A percentile compares a stretch with the other conserved stretches of the same genome.
These are phyloP conservation scores for Oophaga pumilio DNA, from an alignment of 2,113 vertebrate species.

Conservation along the genomic window DNA sequence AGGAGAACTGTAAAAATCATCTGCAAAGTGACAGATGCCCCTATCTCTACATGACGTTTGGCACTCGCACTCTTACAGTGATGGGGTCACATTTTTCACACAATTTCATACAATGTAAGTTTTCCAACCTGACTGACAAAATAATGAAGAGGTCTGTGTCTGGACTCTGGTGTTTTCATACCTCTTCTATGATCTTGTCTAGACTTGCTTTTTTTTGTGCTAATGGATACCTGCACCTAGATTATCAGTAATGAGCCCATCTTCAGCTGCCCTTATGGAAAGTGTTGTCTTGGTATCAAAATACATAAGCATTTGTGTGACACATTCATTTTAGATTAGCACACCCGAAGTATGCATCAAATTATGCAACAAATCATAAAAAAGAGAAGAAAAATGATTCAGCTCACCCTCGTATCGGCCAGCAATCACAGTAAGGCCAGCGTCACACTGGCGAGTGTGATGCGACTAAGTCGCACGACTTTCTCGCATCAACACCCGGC, in stretches of 20 bases:
- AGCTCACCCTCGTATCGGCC: no score
- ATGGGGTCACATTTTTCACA: not conserved
- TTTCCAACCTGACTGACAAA: not conserved
- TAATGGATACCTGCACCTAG: slow-evolving; percentile 10
- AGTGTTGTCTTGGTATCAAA: not conserved
- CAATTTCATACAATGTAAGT: not conserved
- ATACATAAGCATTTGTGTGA: not conserved
- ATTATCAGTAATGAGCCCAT: not conserved
- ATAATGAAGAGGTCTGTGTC: not conserved
- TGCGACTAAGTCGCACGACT: no score
- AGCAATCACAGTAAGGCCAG: no score
- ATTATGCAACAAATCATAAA: not conserved
- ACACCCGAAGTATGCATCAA: not conserved
- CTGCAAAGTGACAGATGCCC: not conserved
- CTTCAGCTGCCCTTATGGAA: not conserved
- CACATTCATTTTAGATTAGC: not conserved
- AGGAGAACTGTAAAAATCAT: not conserved
- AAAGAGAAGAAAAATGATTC: no score
- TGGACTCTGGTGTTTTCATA: not conserved
- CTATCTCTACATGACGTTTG: not conserved
- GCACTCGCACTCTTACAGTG: not conserved
- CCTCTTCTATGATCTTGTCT: not conserved
- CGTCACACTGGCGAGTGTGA: no score
- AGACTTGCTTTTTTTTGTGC: not conserved
- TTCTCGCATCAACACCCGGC: no score